phyloP scores from a whole-genome alignment of 2,797 vertebrate genomes.

The Mastacembelus armatus region DNA sequence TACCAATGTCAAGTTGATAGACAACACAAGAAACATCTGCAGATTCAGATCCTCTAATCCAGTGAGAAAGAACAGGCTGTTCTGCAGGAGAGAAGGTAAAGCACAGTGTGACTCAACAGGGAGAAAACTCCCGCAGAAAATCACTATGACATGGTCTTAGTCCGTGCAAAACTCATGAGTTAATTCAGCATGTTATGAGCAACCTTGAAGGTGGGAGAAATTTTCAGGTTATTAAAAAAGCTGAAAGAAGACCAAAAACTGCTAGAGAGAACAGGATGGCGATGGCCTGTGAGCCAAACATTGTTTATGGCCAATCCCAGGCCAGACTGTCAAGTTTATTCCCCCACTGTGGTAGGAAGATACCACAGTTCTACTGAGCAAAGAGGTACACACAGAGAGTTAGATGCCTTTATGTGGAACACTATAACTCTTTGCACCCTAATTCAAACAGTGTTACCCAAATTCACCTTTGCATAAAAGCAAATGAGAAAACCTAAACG shows the following conservation, averaged over 20 bases:
- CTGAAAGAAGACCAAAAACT: slow-evolving; percentile 32
- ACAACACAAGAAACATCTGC: slow-evolving; percentile 53
- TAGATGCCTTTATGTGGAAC: slow-evolving; percentile 33
- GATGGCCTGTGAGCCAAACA: slow-evolving; percentile 18
- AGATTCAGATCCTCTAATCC: slow-evolving; percentile 52
- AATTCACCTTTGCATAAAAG: background rate
- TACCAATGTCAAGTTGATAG: slow-evolving; percentile 68
- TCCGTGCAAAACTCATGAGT: slow-evolving; percentile 60
- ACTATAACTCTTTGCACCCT: background rate
- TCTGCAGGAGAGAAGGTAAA: slow-evolving; percentile 53
- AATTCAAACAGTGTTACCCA: slow-evolving; percentile 1
- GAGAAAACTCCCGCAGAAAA: slow-evolving; percentile 46
- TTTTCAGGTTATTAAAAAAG: slow-evolving; percentile 42
- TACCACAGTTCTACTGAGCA: slow-evolving; percentile 5
- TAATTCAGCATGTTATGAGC: slow-evolving; percentile 59
- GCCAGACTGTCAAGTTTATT: slow-evolving; percentile 42
- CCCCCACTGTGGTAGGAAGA: slow-evolving; percentile 18
- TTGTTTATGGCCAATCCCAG: slow-evolving; percentile 31
- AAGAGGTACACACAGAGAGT: slow-evolving; percentile 5
- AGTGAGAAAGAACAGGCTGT: slow-evolving; percentile 45
- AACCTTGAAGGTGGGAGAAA: slow-evolving; percentile 37
- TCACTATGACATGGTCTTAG: slow-evolving; percentile 44
- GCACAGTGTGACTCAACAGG: slow-evolving; percentile 48
- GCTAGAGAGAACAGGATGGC: slow-evolving; percentile 22
- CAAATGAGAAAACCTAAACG: background rate